A percentile compares a stretch with the other conserved stretches of the same genome.
phyloP scores from a whole-genome alignment of 2,113 vertebrate genomes.

The Perca flavescens region DNA sequence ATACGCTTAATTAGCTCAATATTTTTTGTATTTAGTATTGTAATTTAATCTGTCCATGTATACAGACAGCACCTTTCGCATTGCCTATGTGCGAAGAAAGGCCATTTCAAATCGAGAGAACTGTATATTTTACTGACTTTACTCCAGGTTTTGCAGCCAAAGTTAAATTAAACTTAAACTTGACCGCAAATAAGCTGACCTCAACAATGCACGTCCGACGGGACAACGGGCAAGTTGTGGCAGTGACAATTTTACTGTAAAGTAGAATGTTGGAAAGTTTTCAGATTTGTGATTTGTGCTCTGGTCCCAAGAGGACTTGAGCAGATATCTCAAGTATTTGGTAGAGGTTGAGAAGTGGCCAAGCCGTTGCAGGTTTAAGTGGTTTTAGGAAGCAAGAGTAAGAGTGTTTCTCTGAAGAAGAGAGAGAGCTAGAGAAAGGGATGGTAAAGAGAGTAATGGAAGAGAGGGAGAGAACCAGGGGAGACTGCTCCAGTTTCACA shows the following conservation, averaged over 20 bases:
- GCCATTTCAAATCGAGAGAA: not conserved
- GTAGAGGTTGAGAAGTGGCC: not conserved
- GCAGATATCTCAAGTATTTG: not conserved
- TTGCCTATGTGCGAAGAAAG: too few species aligned
- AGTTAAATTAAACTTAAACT: not conserved
- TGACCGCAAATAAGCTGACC: not conserved
- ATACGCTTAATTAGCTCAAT: too few species aligned
- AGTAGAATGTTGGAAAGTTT: not conserved
- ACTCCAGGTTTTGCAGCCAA: not conserved
- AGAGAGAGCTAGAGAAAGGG: constrained; percentile 1
- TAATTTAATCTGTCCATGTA: too few species aligned
- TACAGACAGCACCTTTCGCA: too few species aligned
- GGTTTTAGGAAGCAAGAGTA: constrained; percentile 20
- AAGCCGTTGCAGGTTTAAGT: constrained; percentile 18
- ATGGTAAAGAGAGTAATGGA: not conserved
- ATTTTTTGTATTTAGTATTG: too few species aligned
- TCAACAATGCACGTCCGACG: not conserved
- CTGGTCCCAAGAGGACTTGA: not conserved
- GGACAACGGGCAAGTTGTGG: not conserved
- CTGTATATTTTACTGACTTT: not conserved
- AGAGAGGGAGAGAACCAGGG: not conserved
- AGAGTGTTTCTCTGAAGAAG: not conserved
- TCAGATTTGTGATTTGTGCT: not conserved
- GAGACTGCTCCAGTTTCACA: constrained; percentile 1
- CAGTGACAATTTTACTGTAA: not conserved